Evolutionary conservation across 2,888 invertebrate genomes (phyloP).

Genomic region (Patella ulyssiponensis): DNA sequence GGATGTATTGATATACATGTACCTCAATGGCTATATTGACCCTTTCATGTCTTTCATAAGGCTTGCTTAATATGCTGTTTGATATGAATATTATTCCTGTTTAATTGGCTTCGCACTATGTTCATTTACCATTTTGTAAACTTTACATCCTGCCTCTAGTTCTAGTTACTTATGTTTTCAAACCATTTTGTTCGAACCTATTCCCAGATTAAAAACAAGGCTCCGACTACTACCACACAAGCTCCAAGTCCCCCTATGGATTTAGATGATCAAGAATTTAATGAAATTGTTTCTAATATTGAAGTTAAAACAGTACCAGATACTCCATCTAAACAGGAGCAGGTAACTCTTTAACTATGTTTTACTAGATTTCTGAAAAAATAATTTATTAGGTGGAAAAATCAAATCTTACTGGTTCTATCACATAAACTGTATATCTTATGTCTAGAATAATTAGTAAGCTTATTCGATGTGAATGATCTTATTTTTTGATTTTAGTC

Average conservation of each 20-base stretch:
- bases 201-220: too few species aligned
- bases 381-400: not conserved
- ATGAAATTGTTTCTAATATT: not conserved
- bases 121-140: not conserved
- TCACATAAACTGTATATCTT: not conserved
- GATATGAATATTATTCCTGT: too few species aligned
- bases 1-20: too few species aligned
- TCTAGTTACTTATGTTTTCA: not conserved
- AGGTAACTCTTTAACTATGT: not conserved
- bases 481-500: not conserved
- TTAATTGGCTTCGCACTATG: not conserved
- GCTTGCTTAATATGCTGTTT: too few species aligned
- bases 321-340: slow-evolving; percentile 1
- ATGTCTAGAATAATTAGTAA: not conserved
- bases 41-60: too few species aligned
- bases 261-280: not conserved
- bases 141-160: slow-evolving; percentile 1
- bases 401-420: not conserved
- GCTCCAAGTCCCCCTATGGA: not conserved
- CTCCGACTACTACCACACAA: not conserved
- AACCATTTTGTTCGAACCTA: too few species aligned
- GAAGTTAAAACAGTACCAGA: not conserved
- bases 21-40: too few species aligned
- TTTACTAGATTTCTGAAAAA: not conserved
- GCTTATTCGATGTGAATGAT: not conserved